phyloP scores from a whole-genome alignment of 2,113 vertebrate genomes.

The Xerus inauris region DNA sequence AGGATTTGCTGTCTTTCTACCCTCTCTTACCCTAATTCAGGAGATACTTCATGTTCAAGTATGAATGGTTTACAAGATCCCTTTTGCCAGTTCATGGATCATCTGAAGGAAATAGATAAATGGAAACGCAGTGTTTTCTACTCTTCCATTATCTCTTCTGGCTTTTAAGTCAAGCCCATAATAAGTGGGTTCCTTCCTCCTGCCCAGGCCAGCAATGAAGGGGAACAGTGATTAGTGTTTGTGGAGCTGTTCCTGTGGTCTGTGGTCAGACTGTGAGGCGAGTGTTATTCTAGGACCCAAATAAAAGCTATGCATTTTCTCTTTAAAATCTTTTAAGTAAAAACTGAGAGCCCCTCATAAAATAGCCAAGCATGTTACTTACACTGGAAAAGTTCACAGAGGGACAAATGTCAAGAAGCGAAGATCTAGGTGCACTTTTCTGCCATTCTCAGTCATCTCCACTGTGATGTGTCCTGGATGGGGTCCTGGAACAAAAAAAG shows the following conservation, averaged over 20 bases:
- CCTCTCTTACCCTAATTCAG: neutral
- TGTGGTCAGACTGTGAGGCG: conserved; percentile 22
- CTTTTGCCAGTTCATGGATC: neutral
- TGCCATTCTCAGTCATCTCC: neutral
- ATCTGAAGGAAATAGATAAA: neutral
- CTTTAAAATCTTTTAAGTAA: neutral
- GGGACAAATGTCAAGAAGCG: neutral
- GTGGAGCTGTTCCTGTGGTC: neutral
- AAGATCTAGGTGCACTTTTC: neutral
- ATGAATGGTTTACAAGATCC: neutral
- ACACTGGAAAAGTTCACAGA: neutral
- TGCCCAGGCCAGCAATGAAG: neutral
- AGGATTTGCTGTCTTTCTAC: neutral
- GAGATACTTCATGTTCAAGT: neutral
- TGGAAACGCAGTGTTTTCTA: neutral
- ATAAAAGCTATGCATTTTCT: conserved; percentile 33
- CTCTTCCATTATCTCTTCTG: neutral
- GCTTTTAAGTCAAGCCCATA: neutral
- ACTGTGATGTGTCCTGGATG: neutral
- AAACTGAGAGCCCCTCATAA: neutral
- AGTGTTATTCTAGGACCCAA: conserved; percentile 32
- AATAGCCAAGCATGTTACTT: neutral
- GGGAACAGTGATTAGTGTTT: neutral
- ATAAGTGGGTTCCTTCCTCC: neutral
- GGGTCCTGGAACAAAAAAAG: neutral